Conservation (phyloP, 2,888 invertebrate species). For the Scaptomyza flava region DNA sequence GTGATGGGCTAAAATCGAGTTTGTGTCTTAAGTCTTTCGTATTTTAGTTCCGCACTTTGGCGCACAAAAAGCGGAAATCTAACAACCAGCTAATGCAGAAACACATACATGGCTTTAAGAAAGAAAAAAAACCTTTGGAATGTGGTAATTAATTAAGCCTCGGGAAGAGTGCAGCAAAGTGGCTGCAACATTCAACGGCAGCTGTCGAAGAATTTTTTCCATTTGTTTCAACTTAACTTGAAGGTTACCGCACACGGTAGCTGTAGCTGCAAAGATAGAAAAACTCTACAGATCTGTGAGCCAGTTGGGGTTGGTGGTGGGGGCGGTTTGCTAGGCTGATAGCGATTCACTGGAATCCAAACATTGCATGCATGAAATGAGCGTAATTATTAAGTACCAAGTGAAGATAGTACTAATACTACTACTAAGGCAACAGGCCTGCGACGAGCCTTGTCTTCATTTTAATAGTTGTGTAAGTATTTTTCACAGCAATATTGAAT, state of each 20-base stretch:
- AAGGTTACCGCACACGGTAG: conserved; percentile 59
- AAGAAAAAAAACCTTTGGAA: conserved; percentile 47
- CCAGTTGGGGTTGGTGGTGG: conserved; percentile 43
- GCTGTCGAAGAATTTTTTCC: conserved; percentile 75
- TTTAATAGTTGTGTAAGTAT: conserved; percentile 75
- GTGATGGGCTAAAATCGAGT: conserved; percentile 54
- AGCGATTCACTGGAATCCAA: conserved; percentile 71
- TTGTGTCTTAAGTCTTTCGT: conserved; percentile 69
- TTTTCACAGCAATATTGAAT: conserved; percentile 80
- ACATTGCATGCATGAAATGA: conserved; percentile 80
- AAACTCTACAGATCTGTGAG: conserved; percentile 7
- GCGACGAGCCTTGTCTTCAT: conserved; percentile 59
- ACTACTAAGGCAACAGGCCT: conserved; percentile 26
- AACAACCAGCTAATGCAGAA: conserved; percentile 31
- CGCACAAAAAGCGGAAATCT: conserved; percentile 49
- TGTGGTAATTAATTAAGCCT: conserved; percentile 73
- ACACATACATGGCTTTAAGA: conserved; percentile 15
- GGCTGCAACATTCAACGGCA: conserved; percentile 54
- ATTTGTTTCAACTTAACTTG: conserved; percentile 67
- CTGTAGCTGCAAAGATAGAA: conserved; percentile 11
- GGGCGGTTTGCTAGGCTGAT: conserved; percentile 23
- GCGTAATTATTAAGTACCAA: conserved; percentile 76
- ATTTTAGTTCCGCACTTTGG: conserved; percentile 55
- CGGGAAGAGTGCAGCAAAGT: conserved; percentile 47
- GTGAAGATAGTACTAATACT: conserved; percentile 39